A percentile compares a stretch with the other conserved stretches of the same genome.
These are phyloP conservation scores for Apostichopus californicus DNA, from an alignment of 35 echinoderm and acorn worm genomes.

Conservation along the genomic window DNA sequence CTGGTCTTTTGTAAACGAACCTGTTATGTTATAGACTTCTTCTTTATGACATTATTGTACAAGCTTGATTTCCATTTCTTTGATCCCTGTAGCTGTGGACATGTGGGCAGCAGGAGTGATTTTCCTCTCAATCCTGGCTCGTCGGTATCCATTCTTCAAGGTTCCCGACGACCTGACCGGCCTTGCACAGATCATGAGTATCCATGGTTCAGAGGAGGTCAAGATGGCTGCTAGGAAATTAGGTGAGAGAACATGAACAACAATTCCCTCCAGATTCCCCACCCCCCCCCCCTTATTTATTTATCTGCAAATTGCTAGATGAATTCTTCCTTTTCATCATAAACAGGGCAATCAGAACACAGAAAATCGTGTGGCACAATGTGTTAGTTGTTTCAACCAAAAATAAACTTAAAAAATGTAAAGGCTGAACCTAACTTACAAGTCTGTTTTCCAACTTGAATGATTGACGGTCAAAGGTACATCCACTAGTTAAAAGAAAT, in stretches of 20 bases:
- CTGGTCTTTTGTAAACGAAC: not conserved
- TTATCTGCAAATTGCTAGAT: not conserved
- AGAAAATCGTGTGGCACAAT: too few species aligned
- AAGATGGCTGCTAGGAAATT: constrained; percentile 67
- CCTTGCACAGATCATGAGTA: constrained; percentile 94
- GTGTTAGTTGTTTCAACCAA: too few species aligned
- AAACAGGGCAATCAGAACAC: not conserved
- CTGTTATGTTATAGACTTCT: not conserved
- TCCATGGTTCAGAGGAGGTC: constrained; percentile 81
- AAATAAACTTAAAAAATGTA: too few species aligned
- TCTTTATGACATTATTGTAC: too few species aligned
- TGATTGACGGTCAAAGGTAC: too few species aligned
- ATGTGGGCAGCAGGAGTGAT: constrained; percentile 98
- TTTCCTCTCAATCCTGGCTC: constrained; percentile 87
- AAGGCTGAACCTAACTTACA: too few species aligned
- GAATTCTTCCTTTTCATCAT: not conserved
- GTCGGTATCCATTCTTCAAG: constrained; percentile 94
- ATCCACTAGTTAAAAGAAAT: too few species aligned
- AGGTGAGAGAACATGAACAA: constrained; percentile 59
- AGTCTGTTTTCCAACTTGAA: not conserved
- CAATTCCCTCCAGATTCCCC: too few species aligned
- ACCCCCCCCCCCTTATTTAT: too few species aligned
- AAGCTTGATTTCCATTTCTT: not conserved
- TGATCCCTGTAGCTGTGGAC: constrained; percentile 80
- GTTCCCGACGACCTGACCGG: constrained; percentile 89